Evolutionary conservation across 2,888 invertebrate genomes (phyloP).

Genomic region (Pristionchus arcanus): DNA sequence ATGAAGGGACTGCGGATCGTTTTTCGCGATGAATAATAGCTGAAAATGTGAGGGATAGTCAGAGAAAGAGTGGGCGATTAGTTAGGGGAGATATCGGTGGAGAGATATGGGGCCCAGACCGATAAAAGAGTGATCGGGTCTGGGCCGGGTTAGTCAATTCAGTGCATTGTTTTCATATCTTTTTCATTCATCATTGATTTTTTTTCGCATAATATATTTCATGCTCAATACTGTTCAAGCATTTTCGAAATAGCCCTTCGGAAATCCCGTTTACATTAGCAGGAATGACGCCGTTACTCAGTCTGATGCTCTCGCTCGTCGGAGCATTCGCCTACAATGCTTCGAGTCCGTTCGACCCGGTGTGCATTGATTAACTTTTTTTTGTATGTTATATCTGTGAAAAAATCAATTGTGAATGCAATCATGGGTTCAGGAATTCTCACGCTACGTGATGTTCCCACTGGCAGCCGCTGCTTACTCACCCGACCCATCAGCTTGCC

Average conservation of each 20-base stretch:
- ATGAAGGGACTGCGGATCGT: no score
- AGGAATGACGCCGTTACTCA: background rate
- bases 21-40: no score
- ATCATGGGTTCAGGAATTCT: background rate
- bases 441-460: constrained; percentile 18
- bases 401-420: no score
- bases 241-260: background rate
- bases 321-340: background rate
- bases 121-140: background rate
- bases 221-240: background rate
- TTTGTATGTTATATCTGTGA: no score
- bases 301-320: background rate
- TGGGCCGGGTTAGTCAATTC: no score
- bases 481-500: constrained; percentile 1
- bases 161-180: background rate
- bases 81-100: no score
- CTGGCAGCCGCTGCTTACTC: background rate
- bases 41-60: no score
- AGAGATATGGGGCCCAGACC: no score
- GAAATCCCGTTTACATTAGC: background rate
- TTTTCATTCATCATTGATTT: background rate
- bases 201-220: no score
- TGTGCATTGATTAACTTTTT: background rate
- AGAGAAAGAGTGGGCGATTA: background rate
- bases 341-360: constrained; percentile 13